Evolutionary conservation across 2,113 vertebrate genomes (phyloP), one percentile per base, ranked within the genome.

Genomic region (Chloropsis hardwickii): DNA sequence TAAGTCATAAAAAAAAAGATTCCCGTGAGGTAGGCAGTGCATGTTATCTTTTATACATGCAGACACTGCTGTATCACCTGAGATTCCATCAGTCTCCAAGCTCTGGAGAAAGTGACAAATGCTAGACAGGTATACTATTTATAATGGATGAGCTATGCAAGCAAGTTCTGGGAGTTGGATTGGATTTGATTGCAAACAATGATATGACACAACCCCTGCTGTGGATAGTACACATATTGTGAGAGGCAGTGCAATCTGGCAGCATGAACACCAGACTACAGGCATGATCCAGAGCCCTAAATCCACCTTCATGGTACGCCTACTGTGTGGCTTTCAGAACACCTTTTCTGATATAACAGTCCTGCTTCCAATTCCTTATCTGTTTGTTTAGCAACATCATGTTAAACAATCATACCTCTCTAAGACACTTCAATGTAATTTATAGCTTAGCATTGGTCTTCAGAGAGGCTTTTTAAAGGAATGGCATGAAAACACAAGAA

Each of bases 131-230:
- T 83, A 91, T 91, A 86, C 48, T 0, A 92, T 96, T 95, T 94
- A 94, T 97, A 96, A 95, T 95, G 88, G 94, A 95, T 95, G 89
- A 95, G 94, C 71, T 91, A 95, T 90, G 84, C 89, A 95, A 94
- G 93, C 80, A 66, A 77, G 67, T 83, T 92, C 86, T 53, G 74
- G 77, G 90, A 92, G 78, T 16, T 79, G 92, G 91, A 86, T 58
- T 77, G 92, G 70, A 94, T 95, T 92, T 95, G 88, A 94, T 83
- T 95, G 82, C 91, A 88, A 97, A 83, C 84, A 92, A 95, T 86
- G 94, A 92, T 69, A 40, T 85, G 90, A 91, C 92, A 96, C 86
- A 94, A 85, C 7, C 58, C 81, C 89, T 80, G 61, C 79, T 94
- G 86, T 48, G 80, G 91, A 25, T 71, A 20, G 73, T 35, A 69